Percentiles rank a stretch among this genome's conserved stretches.
These are phyloP conservation scores for Steinernema feltiae DNA, from an alignment of 1,140 invertebrate genomes.

Conservation along the genomic window DNA sequence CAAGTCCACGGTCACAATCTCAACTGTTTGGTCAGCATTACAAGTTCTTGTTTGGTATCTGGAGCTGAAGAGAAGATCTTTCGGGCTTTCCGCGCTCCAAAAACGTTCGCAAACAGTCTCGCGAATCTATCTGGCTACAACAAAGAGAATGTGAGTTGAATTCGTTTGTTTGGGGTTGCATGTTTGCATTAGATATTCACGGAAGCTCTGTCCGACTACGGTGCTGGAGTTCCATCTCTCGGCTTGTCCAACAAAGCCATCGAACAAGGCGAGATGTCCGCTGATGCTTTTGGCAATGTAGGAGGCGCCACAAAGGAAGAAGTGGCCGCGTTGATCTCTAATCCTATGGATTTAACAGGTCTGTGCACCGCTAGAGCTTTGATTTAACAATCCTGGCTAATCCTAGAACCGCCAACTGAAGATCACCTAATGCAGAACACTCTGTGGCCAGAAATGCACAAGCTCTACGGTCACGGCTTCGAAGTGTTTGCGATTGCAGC, in stretches of 20 bases:
- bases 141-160: background rate
- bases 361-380: no score
- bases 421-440: conserved; percentile 85
- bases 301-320: conserved; percentile 35
- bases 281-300: conserved; percentile 22
- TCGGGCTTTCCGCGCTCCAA: conserved; percentile 28
- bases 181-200: conserved; percentile 8
- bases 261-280: conserved; percentile 61
- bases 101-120: conserved; percentile 33
- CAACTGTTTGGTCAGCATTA: conserved; percentile 70
- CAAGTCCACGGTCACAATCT: conserved; percentile 94
- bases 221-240: conserved; percentile 82
- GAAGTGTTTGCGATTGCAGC: conserved; percentile 79
- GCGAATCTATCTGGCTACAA: conserved; percentile 2
- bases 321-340: conserved; percentile 42
- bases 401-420: conserved; percentile 63
- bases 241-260: conserved; percentile 91
- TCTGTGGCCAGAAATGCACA: conserved; percentile 88
- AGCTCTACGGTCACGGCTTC: conserved; percentile 70
- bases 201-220: conserved; percentile 23
- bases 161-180: no score
- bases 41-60: conserved; percentile 70
- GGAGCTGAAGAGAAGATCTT: conserved; percentile 89
- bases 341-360: conserved; percentile 49
- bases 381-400: no score